phyloP scores from a whole-genome alignment of 2,888 invertebrate genomes.

The Coronaproctus castanopsis region DNA sequence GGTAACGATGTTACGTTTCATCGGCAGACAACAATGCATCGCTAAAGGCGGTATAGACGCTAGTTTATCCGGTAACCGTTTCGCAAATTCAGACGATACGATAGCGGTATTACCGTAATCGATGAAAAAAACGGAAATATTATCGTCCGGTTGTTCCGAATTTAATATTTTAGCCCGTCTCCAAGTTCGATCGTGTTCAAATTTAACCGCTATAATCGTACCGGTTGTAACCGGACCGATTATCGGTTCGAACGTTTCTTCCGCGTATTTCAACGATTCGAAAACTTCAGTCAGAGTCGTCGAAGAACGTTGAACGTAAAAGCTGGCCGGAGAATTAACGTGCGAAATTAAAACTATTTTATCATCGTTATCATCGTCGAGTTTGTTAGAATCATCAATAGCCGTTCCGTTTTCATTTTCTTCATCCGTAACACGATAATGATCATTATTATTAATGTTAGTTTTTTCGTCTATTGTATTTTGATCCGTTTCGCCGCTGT shows the following conservation, averaged over 20 bases:
- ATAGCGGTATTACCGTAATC: conserved; percentile 49
- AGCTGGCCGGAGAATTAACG: conserved; percentile 17
- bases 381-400: too few relatives aligned
- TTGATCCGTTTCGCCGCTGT: too few relatives aligned
- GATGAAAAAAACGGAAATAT: conserved; percentile 40
- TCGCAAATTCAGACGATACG: conserved; percentile 36
- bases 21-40: conserved; percentile 25
- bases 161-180: conserved; percentile 42
- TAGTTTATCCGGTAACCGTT: conserved; percentile 38
- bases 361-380: too few relatives aligned
- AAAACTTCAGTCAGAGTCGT: neutral
- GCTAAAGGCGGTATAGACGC: conserved; percentile 37
- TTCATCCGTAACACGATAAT: too few relatives aligned
- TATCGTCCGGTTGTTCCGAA: conserved; percentile 35
- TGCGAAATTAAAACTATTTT: conserved; percentile 2
- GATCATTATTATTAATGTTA: too few relatives aligned
- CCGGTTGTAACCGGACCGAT: neutral
- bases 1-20: conserved; percentile 20
- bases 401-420: too few relatives aligned
- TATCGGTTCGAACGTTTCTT: neutral
- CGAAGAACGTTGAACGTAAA: conserved; percentile 27
- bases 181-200: conserved; percentile 43
- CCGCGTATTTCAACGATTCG: neutral
- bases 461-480: too few relatives aligned
- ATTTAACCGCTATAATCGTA: conserved; percentile 39